Conservation (phyloP, 2,888 invertebrate genomes). For the Ceriagrion tenellum region DNA sequence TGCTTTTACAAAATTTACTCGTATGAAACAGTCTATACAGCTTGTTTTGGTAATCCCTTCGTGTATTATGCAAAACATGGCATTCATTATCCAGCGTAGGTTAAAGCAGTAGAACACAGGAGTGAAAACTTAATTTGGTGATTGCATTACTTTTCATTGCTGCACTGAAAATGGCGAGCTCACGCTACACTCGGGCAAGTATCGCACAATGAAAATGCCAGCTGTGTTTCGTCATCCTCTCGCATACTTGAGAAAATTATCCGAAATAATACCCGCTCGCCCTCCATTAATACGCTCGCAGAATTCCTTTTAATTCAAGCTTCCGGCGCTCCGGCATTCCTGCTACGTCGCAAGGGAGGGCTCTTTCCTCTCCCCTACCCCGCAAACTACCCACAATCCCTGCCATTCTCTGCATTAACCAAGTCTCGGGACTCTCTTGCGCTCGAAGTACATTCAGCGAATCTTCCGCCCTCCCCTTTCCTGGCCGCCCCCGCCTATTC, state of each 20-base stretch:
- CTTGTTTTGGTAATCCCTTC: no score
- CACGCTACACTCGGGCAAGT: not conserved
- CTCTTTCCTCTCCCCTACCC: not conserved
- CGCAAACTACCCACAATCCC: slow-evolving; percentile 6
- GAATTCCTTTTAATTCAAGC: slow-evolving; percentile 33
- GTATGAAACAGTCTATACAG: no score
- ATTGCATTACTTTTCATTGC: not conserved
- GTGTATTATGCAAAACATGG: no score
- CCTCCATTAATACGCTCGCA: slow-evolving; percentile 13
- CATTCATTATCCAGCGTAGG: no score
- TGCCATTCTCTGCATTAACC: not conserved
- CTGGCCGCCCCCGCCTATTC: not conserved
- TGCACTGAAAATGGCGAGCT: not conserved
- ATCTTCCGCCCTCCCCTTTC: not conserved
- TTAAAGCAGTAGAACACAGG: not conserved
- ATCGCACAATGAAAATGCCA: not conserved
- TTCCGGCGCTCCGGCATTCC: not conserved
- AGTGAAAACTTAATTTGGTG: not conserved
- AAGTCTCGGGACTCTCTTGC: not conserved
- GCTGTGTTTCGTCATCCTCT: not conserved
- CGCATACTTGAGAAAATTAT: slow-evolving; percentile 33
- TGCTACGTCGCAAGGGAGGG: not conserved
- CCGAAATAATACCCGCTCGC: slow-evolving; percentile 9
- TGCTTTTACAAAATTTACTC: no score
- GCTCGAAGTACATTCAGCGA: not conserved